phyloP scores from a whole-genome alignment of 2,113 vertebrate species.

The Dromaius novaehollandiae region DNA sequence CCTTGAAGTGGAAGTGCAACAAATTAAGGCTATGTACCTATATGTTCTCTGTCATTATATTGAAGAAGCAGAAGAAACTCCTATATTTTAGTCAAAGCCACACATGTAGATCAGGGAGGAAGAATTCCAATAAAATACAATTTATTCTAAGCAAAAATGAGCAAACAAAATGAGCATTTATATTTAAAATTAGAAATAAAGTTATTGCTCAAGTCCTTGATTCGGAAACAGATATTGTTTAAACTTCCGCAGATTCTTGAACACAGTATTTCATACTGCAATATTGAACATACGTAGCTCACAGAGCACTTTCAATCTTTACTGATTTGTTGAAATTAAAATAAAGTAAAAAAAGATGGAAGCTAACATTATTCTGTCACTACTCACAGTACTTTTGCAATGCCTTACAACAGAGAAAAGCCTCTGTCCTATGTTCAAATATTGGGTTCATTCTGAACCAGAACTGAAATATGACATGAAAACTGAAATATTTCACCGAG shows the following conservation, averaged over 20 bases:
- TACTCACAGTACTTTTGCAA: background rate
- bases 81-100: background rate
- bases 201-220: background rate
- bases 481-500: background rate
- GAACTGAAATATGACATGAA: background rate
- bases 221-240: constrained; percentile 12
- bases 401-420: background rate
- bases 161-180: background rate
- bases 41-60: background rate
- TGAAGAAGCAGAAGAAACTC: background rate
- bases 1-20: background rate
- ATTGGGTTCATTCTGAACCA: background rate
- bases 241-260: background rate
- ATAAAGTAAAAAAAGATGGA: background rate
- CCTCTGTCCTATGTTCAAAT: background rate
- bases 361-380: background rate
- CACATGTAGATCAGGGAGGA: background rate
- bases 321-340: background rate
- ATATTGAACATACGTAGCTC: background rate
- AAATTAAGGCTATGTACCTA: background rate
- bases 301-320: background rate
- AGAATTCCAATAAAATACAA: background rate
- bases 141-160: constrained; percentile 11
- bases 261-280: background rate
- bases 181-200: background rate